Evolutionary conservation across 2,888 invertebrate species (phyloP), one percentile per base, ranked within the genome.

Genomic region (Camptogramma bilineatum): DNA sequence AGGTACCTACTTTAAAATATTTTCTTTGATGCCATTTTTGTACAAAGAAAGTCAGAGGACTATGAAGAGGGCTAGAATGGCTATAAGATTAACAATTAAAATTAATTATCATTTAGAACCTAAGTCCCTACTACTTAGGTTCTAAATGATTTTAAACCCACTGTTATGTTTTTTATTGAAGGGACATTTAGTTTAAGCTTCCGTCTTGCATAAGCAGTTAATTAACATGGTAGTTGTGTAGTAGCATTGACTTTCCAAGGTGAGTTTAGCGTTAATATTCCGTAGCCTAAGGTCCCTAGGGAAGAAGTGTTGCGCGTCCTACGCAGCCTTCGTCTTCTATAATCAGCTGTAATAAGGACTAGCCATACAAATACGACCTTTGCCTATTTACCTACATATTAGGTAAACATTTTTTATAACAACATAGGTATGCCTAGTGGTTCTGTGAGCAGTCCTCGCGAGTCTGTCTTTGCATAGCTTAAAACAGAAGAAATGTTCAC

Each of bases 321-420:
- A 69, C 13, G 59, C 72, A 83, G 73, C 86, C 86, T 86, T 86
- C 81, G 72, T 68, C 51, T 65, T 70, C 81, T 82, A 69, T 82
- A 81, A 77, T 74, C 71, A 54, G 48, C 39, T 10, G 52, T 34
- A 39, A 51, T 28, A 50, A 24, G 28, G 34, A 46, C 24, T 50
- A 5, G n/a, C 24, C 7, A 19, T 17, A 24, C 16, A 47, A 10
- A 52, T 19, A 18, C 62, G 69, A 44, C 42, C 44, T 54, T 24
- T 39, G 39, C 19, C 17, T 44, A 17, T 44, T 44, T 44, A 13
- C 44, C 16, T 39, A 39, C 13, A 39, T 39, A 13, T n/a, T n/a
- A n/a, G n/a, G n/a, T n/a, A n/a, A n/a, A n/a, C 39, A 39, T 10
- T 28, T 28, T 28, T 5, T 28, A 8, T 28, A 0, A 28, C 4